These are phyloP conservation scores for Leontocebus nigricollis DNA, from an alignment of 2,797 vertebrate genomes.

Conservation along the genomic window DNA sequence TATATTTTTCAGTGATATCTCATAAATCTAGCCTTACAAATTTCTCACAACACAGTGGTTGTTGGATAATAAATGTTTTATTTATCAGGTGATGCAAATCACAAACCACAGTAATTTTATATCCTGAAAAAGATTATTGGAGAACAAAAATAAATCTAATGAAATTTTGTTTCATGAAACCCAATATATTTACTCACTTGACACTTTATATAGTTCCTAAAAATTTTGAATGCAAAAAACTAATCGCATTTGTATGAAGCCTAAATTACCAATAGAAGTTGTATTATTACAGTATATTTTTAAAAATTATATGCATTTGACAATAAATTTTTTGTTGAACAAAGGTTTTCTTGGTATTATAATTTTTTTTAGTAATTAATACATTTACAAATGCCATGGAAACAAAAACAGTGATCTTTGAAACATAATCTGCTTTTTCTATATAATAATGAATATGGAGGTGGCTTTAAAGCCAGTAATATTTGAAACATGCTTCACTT, in stretches of 20 bases:
- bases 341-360: neutral
- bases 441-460: neutral
- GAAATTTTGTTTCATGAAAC: neutral
- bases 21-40: neutral
- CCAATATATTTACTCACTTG: neutral
- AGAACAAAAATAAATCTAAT: neutral
- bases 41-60: neutral
- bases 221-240: neutral
- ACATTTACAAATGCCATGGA: neutral
- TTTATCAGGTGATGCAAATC: neutral
- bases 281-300: neutral
- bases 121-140: neutral
- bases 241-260: neutral
- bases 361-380: neutral
- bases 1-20: neutral
- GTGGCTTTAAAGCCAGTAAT: neutral
- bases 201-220: neutral
- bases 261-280: neutral
- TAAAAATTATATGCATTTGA: neutral
- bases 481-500: neutral
- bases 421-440: neutral
- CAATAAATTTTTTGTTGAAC: neutral
- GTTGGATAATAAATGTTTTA: neutral
- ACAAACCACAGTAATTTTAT: neutral
- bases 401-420: neutral